Evolutionary conservation across 2,113 vertebrate species (phyloP).

Genomic region (Nesoenas mayeri): DNA sequence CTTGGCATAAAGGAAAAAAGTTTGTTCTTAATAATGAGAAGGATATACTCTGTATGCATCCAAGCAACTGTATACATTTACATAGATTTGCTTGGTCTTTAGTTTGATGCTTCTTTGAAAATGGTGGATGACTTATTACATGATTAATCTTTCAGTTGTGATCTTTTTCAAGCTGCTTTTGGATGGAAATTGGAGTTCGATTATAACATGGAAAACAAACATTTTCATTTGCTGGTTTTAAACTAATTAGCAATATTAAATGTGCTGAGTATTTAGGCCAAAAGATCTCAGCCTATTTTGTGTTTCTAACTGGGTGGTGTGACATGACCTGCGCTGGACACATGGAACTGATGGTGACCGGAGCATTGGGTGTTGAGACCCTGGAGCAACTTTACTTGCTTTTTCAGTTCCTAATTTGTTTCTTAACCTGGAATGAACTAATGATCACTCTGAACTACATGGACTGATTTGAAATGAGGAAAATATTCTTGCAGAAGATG

Average conservation of each 20-base stretch:
- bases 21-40: neutral
- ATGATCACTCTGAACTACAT: neutral
- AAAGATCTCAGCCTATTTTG: neutral
- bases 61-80: constrained; percentile 23
- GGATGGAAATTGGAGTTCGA: neutral
- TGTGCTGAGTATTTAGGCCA: neutral
- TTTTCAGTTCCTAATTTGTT: constrained; percentile 13
- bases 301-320: neutral
- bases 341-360: neutral
- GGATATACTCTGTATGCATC: neutral
- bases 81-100: constrained; percentile 9
- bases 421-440: neutral
- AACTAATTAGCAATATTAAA: neutral
- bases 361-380: neutral
- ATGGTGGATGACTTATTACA: neutral
- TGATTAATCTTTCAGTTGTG: constrained; percentile 26
- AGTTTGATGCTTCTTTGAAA: constrained; percentile 13
- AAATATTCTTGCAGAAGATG: neutral
- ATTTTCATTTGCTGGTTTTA: neutral
- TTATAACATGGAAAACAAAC: neutral
- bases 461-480: neutral
- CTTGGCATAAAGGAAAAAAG: neutral
- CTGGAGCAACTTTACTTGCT: neutral
- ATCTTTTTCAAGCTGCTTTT: constrained; percentile 6
- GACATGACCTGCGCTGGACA: neutral